Base-by-base conservation (phyloP, 2,113 vertebrate genomes). In the Meleagris gallopavo region DNA sequence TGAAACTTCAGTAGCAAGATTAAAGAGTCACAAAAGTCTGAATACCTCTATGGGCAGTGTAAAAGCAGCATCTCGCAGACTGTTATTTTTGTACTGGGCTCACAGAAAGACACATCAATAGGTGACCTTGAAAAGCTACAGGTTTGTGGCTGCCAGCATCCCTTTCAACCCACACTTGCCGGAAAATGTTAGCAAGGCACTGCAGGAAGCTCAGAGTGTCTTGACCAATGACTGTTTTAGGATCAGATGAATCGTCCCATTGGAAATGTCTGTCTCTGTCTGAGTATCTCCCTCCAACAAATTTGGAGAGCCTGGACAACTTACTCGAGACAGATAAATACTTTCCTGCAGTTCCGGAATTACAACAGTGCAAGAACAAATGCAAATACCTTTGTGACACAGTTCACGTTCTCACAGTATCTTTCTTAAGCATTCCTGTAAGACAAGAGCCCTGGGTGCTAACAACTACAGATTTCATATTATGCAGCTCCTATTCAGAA, bases 381-480 rank as follows among this genome's bases (percentile, higher is more conserved):
- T 20, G 32, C 24, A 40, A 34, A 67, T 10, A 41, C 20, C 38
- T 60, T 10, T 9, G 20, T 19, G 19, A 57, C 30, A 78, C 29
- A 64, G 32, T 24, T 14, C 27, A 41, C 17, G 45, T 18, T 22
- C 45, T 65, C 43, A 58, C 0, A 1, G 30, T 0, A 7, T 30
- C 40, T 43, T 78, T 78, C 27, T 27, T 67, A 18, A 32, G 11
- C 20, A 50, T 16, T 30, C 60, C 4, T 21, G 11, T 20, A 48
- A 38, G 9, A 48, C 12, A 70, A 60, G 45, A 66, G 15, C 48
- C 69, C 21, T 60, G 40, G 4, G 6, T 91, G 69, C 34, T 69
- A 71, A 74, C 4, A 46, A 6, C 12, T 46, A 45, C 19, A 46
- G 41, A 71, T 13, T 27, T 46, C 29, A 38, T 66, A 9, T 38